Evolutionary conservation across 2,888 invertebrate species (phyloP).

Genomic region (Unio pictorum): DNA sequence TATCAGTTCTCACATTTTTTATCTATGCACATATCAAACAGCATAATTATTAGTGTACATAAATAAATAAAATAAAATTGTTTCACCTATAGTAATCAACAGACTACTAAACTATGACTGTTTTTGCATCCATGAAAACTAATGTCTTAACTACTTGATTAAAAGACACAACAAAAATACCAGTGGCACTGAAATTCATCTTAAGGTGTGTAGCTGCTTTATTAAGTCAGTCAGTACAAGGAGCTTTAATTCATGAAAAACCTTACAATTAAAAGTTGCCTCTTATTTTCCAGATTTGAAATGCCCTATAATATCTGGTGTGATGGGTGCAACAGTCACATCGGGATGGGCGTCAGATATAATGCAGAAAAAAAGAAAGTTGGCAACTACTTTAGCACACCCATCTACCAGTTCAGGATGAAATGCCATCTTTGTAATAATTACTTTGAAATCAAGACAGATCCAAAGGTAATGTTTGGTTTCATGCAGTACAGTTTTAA

Average conservation of each 20-base stretch:
- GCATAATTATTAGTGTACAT: too few relatives aligned
- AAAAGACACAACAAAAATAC: too few relatives aligned
- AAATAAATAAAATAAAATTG: too few relatives aligned
- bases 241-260: too few relatives aligned
- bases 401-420: slow-evolving; percentile 98
- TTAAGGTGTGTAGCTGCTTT: not conserved
- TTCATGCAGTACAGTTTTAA: not conserved
- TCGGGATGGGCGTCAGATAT: slow-evolving; percentile 99
- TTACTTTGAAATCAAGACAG: slow-evolving; percentile 97
- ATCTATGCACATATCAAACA: too few relatives aligned
- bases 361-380: slow-evolving; percentile 80
- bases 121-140: too few relatives aligned
- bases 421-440: slow-evolving; percentile 98
- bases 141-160: too few relatives aligned
- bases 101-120: too few relatives aligned
- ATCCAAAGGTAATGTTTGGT: slow-evolving; percentile 83
- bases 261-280: not conserved
- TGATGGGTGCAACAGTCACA: slow-evolving; percentile 96
- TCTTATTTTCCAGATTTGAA: slow-evolving; percentile 82
- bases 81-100: too few relatives aligned
- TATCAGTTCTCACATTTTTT: too few relatives aligned
- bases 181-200: not conserved
- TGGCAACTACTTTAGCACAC: slow-evolving; percentile 98
- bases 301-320: slow-evolving; percentile 99
- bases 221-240: not conserved